phyloP scores from a whole-genome alignment of 1,140 invertebrate genomes.

The Oedothorax gibbosus region DNA sequence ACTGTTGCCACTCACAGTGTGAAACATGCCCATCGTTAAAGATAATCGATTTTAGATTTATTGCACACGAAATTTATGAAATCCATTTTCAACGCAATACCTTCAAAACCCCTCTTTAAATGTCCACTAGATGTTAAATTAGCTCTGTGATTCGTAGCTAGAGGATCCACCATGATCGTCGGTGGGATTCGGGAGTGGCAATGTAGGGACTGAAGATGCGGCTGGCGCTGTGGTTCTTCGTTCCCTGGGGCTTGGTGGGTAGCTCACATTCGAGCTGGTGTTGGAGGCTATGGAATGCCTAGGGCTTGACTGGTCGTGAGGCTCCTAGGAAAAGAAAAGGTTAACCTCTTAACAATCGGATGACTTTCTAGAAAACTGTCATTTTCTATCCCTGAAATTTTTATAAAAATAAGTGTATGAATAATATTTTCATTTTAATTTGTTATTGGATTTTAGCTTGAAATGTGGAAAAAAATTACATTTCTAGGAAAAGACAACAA shows the following conservation, averaged over 20 bases:
- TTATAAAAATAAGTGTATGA: background rate
- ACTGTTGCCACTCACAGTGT: too few relatives aligned
- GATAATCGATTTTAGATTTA: too few relatives aligned
- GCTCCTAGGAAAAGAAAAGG: background rate
- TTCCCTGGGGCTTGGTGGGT: constrained; percentile 59
- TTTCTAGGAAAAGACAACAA: too few relatives aligned
- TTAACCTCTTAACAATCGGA: too few relatives aligned
- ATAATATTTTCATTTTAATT: too few relatives aligned
- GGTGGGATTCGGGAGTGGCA: constrained; percentile 36
- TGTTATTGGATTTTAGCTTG: too few relatives aligned
- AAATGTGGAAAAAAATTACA: too few relatives aligned
- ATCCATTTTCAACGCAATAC: too few relatives aligned
- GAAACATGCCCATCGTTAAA: too few relatives aligned
- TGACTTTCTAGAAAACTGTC: background rate
- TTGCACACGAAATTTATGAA: too few relatives aligned
- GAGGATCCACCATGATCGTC: constrained; percentile 48
- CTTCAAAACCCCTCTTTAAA: too few relatives aligned
- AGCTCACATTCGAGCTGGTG: constrained; percentile 74
- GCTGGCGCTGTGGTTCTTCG: constrained; percentile 48
- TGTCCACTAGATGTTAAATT: background rate
- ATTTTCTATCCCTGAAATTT: background rate
- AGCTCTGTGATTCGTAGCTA: constrained; percentile 60
- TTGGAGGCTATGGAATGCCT: constrained; percentile 84
- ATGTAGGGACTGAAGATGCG: constrained; percentile 41
- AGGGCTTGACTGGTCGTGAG: constrained; percentile 69